Evolutionary conservation across 2,797 vertebrate genomes (phyloP).

Genomic region (Helostoma temminkii): DNA sequence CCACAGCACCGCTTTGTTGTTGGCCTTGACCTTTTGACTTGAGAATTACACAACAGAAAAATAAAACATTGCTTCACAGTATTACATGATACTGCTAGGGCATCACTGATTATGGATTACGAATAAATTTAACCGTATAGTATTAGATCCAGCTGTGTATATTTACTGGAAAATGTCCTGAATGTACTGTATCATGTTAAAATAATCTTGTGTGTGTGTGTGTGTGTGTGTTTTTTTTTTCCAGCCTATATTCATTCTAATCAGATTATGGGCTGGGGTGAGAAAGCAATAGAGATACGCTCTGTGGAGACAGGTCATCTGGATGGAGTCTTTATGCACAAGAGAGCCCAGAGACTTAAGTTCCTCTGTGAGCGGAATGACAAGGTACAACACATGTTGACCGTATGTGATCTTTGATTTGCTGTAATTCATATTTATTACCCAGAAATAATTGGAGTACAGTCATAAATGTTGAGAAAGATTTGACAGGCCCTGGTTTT

Average conservation of each 20-base stretch:
- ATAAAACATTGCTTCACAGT: neutral
- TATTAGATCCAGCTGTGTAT: neutral
- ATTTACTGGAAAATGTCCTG: neutral
- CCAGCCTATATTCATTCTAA: constrained; percentile 94
- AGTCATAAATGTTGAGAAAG: neutral
- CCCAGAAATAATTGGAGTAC: neutral
- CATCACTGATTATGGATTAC: neutral
- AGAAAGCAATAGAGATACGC: constrained; percentile 96
- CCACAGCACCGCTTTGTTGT: neutral
- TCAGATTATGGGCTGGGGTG: constrained; percentile 97
- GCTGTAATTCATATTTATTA: neutral
- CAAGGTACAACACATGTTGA: constrained; percentile 82
- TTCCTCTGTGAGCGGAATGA: constrained; percentile 95
- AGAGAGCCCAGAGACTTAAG: constrained; percentile 93
- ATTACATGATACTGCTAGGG: neutral
- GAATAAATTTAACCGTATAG: neutral
- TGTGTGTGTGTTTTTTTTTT: constrained; percentile 6
- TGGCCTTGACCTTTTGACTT: fast-evolving
- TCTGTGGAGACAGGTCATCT: constrained; percentile 94
- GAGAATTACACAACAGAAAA: neutral
- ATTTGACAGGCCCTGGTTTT: neutral
- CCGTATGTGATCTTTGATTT: neutral
- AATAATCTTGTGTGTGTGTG: too few relatives aligned
- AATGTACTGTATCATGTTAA: neutral
- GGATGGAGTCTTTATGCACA: constrained; percentile 96